phyloP scores from a whole-genome alignment of 2,797 vertebrate species.

The Aldrovandia affinis region DNA sequence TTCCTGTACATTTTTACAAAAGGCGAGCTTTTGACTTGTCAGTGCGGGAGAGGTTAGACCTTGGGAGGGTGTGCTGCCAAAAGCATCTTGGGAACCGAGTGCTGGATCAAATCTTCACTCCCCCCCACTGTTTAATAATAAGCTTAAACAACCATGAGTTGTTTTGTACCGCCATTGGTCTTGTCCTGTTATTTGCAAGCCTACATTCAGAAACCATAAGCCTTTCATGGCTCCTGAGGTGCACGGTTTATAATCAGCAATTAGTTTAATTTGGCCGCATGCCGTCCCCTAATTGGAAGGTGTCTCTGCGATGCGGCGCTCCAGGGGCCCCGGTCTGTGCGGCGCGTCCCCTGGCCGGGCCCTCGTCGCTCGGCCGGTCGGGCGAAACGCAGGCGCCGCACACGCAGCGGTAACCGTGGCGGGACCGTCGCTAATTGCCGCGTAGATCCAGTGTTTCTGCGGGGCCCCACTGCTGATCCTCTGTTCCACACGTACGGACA shows the following conservation, averaged over 20 bases:
- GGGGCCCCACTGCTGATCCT: background rate
- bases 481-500: background rate
- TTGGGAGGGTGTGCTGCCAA: background rate
- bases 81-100: background rate
- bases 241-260: no score
- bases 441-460: background rate
- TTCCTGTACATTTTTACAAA: background rate
- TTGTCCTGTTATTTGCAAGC: no score
- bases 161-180: background rate
- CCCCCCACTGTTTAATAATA: background rate
- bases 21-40: background rate
- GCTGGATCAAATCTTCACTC: background rate
- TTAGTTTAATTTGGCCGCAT: background rate
- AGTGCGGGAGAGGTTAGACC: background rate
- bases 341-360: background rate
- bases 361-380: background rate
- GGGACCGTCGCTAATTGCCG: background rate
- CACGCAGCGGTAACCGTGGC: background rate
- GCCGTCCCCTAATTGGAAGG: background rate
- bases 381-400: background rate
- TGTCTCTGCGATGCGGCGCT: background rate
- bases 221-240: no score
- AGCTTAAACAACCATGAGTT: no score
- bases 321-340: background rate
- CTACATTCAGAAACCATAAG: no score